Evolutionary conservation across 2,797 vertebrate species (phyloP), one percentile per base, ranked within the genome.

Genomic region (Bradypodion ventrale): DNA sequence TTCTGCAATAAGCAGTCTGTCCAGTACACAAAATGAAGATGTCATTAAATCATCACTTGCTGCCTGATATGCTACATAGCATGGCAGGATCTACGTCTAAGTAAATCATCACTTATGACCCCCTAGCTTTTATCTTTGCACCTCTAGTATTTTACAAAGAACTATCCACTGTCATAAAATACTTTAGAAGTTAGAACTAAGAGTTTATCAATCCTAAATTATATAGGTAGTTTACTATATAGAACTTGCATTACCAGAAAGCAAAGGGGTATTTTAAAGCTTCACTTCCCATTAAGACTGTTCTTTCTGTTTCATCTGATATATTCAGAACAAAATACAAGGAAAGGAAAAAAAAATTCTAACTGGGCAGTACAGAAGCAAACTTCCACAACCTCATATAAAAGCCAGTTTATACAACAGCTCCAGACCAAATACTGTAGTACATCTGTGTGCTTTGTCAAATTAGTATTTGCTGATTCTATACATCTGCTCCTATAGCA

Each of bases 201-300:
- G 29, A 85, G 7, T 74, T 83, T 89, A 79, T 91, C 87, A 73
- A n/a, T 49, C 32, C 35, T 63, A 42, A 40, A 21, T 74, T n/a
- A n/a, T n/a, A n/a, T n/a, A n/a, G 29, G 40, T 19, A 59, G 10
- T 25, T 12, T 42, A 89, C 80, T 40, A 83, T 84, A 37, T 16
- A 44, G 1, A 69, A 40, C 13, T 32, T 70, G 59, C 35, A 25
- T 73, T 35, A 27, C 35, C 35, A 46, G 87, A 80, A 92, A 80
- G 21, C 87, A 90, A 89, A 77, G 0, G 12, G 3, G 21, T 80
- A 88, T 35, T 35, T 74, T 82, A 92, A 87, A 89, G 83, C 66
- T 90, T 87, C 0, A 16, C 85, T 93, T 92, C 85, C 40, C 79
- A 15, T 84, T 92, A 87, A 90, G 73, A 80, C 73, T 88, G 83